Conservation (phyloP, 2,888 invertebrate species). For the Epinotia nisella region DNA sequence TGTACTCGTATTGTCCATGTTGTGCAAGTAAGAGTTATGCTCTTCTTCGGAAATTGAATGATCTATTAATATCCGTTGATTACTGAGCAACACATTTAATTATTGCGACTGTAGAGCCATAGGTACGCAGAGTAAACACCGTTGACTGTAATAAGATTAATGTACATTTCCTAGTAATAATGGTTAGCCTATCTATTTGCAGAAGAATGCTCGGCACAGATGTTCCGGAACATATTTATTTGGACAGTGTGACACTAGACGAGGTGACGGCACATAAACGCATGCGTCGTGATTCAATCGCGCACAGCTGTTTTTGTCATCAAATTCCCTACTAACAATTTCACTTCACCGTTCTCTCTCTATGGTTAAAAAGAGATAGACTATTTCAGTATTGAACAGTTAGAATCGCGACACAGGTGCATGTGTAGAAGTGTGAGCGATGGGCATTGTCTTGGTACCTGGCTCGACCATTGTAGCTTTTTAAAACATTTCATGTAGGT, state of each 20-base stretch:
- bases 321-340: slow-evolving; percentile 10
- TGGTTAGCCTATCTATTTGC: slow-evolving; percentile 33
- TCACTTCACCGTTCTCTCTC: neutral
- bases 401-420: slow-evolving; percentile 7
- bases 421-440: slow-evolving; percentile 40
- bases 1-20: no score
- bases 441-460: slow-evolving; percentile 71
- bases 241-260: slow-evolving; percentile 46
- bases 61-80: neutral
- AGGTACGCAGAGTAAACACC: no score
- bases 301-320: slow-evolving; percentile 73
- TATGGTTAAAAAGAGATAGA: neutral
- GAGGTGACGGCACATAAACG: slow-evolving; percentile 45
- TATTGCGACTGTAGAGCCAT: no score
- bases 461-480: slow-evolving; percentile 62
- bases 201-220: slow-evolving; percentile 39
- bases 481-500: slow-evolving; percentile 62
- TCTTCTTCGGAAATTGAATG: neutral
- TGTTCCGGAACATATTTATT: slow-evolving; percentile 49
- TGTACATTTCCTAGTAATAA: neutral
- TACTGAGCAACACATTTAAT: neutral
- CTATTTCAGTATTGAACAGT: neutral
- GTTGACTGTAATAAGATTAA: neutral
- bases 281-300: slow-evolving; percentile 68
- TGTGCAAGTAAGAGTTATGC: neutral